Conservation (phyloP, 2,797 vertebrate species). For the Syncerus caffer region DNA sequence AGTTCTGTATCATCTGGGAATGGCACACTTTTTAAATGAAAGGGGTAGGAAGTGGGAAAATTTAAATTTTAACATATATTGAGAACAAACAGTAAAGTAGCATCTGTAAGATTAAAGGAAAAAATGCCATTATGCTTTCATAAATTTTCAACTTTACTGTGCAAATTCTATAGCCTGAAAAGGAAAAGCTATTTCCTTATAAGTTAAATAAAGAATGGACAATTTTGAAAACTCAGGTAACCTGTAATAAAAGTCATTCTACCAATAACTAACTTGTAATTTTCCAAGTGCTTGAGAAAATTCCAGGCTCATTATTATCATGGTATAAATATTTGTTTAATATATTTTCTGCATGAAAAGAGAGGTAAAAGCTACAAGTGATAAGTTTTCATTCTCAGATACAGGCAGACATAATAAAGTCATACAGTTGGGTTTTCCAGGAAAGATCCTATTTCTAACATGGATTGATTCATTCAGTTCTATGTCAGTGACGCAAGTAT, state of each 20-base stretch:
- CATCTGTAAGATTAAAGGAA: neutral
- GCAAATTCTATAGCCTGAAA: neutral
- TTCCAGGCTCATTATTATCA: neutral
- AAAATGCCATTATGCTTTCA: neutral
- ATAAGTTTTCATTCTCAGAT: neutral
- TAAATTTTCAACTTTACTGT: slow-evolving; percentile 31
- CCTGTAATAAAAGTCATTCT: neutral
- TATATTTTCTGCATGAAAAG: neutral
- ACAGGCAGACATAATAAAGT: neutral
- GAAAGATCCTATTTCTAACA: neutral
- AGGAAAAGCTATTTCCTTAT: neutral
- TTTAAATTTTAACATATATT: slow-evolving; percentile 2
- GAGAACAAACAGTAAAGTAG: slow-evolving; percentile 23
- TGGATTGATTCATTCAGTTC: neutral
- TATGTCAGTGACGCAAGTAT: neutral
- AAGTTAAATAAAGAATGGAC: neutral
- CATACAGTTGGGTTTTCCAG: neutral
- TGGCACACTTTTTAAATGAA: slow-evolving; percentile 6
- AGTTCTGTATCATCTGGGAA: neutral
- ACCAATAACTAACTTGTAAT: neutral
- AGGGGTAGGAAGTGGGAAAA: slow-evolving; percentile 2
- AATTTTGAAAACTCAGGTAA: neutral
- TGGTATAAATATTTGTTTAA: neutral
- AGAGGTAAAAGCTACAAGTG: neutral
- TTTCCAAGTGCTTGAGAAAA: neutral